These are phyloP conservation scores for Scelioninae gen. 1 DNA, from an alignment of 2,888 invertebrate genomes.

Conservation along the genomic window DNA sequence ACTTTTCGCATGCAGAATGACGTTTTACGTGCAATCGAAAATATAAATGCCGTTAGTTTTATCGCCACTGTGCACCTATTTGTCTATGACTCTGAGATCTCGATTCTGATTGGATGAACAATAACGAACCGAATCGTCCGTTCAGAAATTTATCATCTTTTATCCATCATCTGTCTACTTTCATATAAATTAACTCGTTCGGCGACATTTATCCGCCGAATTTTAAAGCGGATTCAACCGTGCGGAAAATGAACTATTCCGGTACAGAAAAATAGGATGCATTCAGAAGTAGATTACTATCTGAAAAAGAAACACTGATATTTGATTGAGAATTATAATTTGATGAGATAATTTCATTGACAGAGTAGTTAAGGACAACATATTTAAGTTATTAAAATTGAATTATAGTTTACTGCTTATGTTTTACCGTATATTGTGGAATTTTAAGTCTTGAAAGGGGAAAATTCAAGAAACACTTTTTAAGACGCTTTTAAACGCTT, in stretches of 20 bases:
- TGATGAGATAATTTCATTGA: too few relatives aligned
- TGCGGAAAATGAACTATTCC: neutral
- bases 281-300: neutral
- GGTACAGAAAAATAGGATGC: neutral
- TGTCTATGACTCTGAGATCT: slow-evolving; percentile 26
- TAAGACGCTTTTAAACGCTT: slow-evolving; percentile 25
- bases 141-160: slow-evolving; percentile 18
- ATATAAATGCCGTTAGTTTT: slow-evolving; percentile 54
- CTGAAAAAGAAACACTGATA: too few relatives aligned
- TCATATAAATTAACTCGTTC: slow-evolving; percentile 5
- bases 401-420: too few relatives aligned
- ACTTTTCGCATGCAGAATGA: slow-evolving; percentile 63
- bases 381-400: too few relatives aligned
- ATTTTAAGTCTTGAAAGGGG: neutral
- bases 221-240: neutral
- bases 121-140: slow-evolving; percentile 20
- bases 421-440: too few relatives aligned
- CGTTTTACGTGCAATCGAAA: slow-evolving; percentile 52
- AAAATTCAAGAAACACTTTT: neutral
- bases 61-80: slow-evolving; percentile 22
- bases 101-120: slow-evolving; percentile 37
- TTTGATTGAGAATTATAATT: too few relatives aligned
- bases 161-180: neutral
- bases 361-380: too few relatives aligned
- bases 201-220: neutral